phyloP scores from a whole-genome alignment of 2,113 vertebrate genomes.

The Coturnix japonica region DNA sequence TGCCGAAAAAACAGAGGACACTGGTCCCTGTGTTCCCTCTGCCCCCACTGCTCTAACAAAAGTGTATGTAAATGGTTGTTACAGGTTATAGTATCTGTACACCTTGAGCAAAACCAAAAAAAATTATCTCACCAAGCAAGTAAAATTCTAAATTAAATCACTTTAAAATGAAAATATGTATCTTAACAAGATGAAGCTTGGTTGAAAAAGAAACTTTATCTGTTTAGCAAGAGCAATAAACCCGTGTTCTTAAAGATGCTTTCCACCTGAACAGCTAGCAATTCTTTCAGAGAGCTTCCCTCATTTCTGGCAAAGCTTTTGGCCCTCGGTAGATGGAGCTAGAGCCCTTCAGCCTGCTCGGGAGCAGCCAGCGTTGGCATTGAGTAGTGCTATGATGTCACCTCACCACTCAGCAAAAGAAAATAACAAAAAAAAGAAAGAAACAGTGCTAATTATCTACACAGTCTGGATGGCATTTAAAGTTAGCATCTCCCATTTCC shows the following conservation, averaged over 20 bases:
- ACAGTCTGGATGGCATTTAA: neutral
- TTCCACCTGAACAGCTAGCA: neutral
- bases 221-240: neutral
- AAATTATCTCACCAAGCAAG: neutral
- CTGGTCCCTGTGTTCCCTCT: neutral
- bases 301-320: neutral
- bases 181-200: neutral
- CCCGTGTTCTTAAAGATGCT: neutral
- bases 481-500: neutral
- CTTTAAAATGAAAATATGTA: neutral
- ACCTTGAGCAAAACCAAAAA: neutral
- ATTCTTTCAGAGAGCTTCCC: neutral
- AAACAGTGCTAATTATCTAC: neutral
- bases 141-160: neutral
- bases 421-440: neutral
- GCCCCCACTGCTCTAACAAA: neutral
- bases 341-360: neutral
- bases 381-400: neutral
- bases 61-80: neutral
- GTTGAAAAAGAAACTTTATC: neutral
- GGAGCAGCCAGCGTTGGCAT: accelerated
- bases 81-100: neutral
- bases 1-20: neutral
- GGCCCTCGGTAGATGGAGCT: constrained; percentile 38
- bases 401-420: neutral